Evolutionary conservation across 2,797 vertebrate genomes (phyloP).

Genomic region (Holocentrus rufus): DNA sequence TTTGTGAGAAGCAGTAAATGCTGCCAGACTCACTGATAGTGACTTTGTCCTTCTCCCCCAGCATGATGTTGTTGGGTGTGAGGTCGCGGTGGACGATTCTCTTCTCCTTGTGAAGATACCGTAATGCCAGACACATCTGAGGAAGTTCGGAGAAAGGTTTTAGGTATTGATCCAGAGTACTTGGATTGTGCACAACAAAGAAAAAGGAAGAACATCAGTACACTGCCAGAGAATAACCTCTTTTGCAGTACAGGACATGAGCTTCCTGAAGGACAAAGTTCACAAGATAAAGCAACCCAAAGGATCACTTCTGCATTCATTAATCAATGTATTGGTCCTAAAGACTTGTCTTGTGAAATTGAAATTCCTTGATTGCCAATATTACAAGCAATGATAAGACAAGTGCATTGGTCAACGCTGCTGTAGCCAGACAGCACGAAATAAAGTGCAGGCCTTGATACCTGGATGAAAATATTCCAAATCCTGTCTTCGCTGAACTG

Average conservation of each 20-base stretch:
- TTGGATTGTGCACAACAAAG: neutral
- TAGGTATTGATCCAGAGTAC: neutral
- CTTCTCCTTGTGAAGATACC: constrained; percentile 93
- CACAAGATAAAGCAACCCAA: no score
- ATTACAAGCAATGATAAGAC: neutral
- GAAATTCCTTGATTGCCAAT: neutral
- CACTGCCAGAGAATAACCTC: no score
- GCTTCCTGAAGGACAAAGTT: no score
- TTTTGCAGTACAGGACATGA: no score
- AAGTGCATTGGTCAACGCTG: neutral
- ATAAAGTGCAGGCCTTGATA: constrained; percentile 50
- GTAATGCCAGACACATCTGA: constrained; percentile 90
- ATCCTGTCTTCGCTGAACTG: constrained; percentile 88
- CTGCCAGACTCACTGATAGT: constrained; percentile 85
- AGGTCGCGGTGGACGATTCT: constrained; percentile 91
- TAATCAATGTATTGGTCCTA: no score
- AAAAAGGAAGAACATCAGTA: no score
- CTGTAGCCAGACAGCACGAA: neutral
- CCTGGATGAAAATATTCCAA: constrained; percentile 94
- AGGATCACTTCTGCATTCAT: no score
- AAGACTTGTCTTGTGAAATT: no score
- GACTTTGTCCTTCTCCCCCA: constrained; percentile 90
- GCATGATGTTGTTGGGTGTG: constrained; percentile 90
- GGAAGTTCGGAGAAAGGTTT: constrained; percentile 22
- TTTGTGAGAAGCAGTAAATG: neutral